A percentile compares a stretch with the other conserved stretches of the same genome.
Evolutionary conservation across 2,888 invertebrate genomes (phyloP).

Genomic region (Phyllotreta striolata): DNA sequence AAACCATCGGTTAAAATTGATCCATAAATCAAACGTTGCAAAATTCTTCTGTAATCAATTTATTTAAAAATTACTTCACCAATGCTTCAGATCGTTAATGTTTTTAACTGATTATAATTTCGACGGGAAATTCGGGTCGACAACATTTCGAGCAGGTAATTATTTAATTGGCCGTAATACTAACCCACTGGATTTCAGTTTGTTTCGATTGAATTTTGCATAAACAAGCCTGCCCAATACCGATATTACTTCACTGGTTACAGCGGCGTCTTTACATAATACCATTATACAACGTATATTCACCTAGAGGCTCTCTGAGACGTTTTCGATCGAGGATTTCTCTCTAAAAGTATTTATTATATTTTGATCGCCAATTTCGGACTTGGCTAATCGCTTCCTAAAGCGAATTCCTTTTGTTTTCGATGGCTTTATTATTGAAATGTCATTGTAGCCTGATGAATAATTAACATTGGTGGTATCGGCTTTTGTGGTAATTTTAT

Average conservation of each 20-base stretch:
- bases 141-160: too few species aligned
- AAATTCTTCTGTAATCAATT: too few species aligned
- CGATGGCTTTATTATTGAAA: conserved; percentile 10
- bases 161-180: too few species aligned
- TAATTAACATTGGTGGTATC: not conserved
- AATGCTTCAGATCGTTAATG: too few species aligned
- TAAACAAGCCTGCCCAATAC: not conserved
- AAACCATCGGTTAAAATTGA: too few species aligned
- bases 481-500: conserved; percentile 9
- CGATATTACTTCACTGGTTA: not conserved
- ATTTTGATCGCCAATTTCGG: conserved; percentile 18
- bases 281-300: conserved; percentile 1
- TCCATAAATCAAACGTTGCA: too few species aligned
- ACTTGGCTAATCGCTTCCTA: not conserved
- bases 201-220: not conserved
- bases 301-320: conserved; percentile 1
- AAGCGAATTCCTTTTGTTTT: not conserved
- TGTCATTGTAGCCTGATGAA: not conserved
- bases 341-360: conserved; percentile 13
- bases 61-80: too few species aligned
- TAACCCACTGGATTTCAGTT: too few species aligned
- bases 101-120: too few species aligned
- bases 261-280: not conserved
- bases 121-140: too few species aligned
- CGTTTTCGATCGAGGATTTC: not conserved